A percentile compares a stretch with the other conserved stretches of the same genome.
phyloP scores from a whole-genome alignment of 2,888 invertebrate genomes.

The Pyrocoelia pectoralis region DNA sequence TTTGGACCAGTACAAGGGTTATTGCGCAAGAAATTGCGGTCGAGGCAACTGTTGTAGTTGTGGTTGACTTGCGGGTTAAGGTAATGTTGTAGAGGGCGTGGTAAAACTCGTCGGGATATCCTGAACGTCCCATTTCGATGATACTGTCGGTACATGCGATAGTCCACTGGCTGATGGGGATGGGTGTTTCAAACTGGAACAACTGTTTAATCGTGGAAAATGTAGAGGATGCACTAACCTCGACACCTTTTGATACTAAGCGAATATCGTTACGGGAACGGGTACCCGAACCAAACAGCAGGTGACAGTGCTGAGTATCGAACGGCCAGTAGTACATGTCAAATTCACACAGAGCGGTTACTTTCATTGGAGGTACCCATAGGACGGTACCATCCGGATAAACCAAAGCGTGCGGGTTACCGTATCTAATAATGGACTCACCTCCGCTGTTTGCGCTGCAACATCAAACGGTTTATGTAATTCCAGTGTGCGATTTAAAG shows the following conservation, averaged over 20 bases:
- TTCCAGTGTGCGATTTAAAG: not conserved
- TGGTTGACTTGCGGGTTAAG: not conserved
- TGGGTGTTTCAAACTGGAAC: not conserved
- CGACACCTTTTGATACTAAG: conserved; percentile 44
- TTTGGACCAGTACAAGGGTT: not conserved
- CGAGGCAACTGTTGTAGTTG: not conserved
- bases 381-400: conserved; percentile 63
- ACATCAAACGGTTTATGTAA: not conserved
- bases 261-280: conserved; percentile 68
- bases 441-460: conserved; percentile 53
- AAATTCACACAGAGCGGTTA: conserved; percentile 69
- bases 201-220: not conserved
- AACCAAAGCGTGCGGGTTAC: conserved; percentile 65
- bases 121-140: not conserved
- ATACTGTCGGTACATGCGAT: not conserved
- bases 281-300: conserved; percentile 79
- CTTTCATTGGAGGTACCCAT: conserved; percentile 75
- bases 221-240: not conserved
- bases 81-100: not conserved
- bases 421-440: conserved; percentile 67
- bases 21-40: not conserved
- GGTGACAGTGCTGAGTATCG: conserved; percentile 72
- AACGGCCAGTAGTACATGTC: conserved; percentile 79
- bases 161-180: not conserved
- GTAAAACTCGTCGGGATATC: not conserved